These are phyloP conservation scores for Rhegmatorhina hoffmannsi DNA, from an alignment of 2,113 vertebrate species.

Conservation along the genomic window DNA sequence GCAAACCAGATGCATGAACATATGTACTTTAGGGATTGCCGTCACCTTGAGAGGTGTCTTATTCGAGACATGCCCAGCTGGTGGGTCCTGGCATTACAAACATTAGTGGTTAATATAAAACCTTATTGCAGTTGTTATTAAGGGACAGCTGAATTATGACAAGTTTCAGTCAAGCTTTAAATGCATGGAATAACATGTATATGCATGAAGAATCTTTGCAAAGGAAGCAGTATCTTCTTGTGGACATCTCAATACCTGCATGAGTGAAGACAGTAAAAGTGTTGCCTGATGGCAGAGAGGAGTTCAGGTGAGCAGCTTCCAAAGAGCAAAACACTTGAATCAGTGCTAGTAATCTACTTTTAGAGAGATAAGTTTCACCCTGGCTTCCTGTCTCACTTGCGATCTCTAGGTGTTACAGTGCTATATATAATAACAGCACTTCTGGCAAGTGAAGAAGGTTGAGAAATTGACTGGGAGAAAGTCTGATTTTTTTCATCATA, in stretches of 20 bases:
- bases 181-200: not conserved
- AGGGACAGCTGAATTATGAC: not conserved
- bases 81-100: not conserved
- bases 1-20: not conserved
- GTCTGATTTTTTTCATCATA: not conserved
- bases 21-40: not conserved
- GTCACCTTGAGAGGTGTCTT: not conserved
- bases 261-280: not conserved
- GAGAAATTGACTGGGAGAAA: not conserved
- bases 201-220: not conserved
- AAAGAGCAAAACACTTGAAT: not conserved
- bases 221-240: not conserved
- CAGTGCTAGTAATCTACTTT: not conserved
- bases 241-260: not conserved
- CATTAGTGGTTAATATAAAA: not conserved
- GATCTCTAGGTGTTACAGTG: not conserved
- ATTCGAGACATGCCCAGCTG: not conserved
- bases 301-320: not conserved
- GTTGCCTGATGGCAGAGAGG: not conserved
- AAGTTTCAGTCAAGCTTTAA: not conserved
- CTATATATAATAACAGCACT: conserved; percentile 22
- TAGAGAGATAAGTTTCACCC: not conserved
- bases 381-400: not conserved
- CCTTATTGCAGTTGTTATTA: not conserved
- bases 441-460: not conserved